These are phyloP conservation scores for Idris sp. DNA, from an alignment of 1,140 invertebrate genomes.

Conservation along the genomic window DNA sequence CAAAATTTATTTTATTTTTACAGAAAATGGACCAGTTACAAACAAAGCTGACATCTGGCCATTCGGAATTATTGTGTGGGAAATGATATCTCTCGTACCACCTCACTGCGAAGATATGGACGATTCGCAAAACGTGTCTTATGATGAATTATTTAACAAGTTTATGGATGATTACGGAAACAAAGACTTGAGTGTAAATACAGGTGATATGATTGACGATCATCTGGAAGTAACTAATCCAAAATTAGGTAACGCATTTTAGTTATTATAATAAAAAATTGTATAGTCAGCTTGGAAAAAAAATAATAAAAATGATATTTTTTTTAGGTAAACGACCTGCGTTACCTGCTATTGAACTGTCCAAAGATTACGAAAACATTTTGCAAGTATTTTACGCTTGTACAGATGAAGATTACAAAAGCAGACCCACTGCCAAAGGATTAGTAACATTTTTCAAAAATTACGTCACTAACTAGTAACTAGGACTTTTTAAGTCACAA, in stretches of 20 bases:
- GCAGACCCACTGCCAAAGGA: slow-evolving; percentile 81
- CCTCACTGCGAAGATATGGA: slow-evolving; percentile 79
- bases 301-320: not conserved
- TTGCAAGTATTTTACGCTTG: slow-evolving; percentile 85
- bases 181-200: slow-evolving; percentile 51
- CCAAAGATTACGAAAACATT: slow-evolving; percentile 81
- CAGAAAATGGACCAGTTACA: slow-evolving; percentile 80
- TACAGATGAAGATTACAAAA: slow-evolving; percentile 81
- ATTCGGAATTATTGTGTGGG: slow-evolving; percentile 87
- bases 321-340: slow-evolving; percentile 82
- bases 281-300: too few species aligned
- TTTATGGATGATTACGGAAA: slow-evolving; percentile 59
- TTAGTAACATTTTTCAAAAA: slow-evolving; percentile 72
- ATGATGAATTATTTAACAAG: slow-evolving; percentile 60
- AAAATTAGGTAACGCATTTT: slow-evolving; percentile 38
- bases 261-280: not conserved
- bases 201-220: slow-evolving; percentile 41
- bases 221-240: slow-evolving; percentile 17
- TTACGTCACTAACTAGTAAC: slow-evolving; percentile 24
- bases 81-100: slow-evolving; percentile 86
- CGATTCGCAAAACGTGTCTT: slow-evolving; percentile 63
- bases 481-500: too few species aligned
- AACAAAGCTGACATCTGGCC: slow-evolving; percentile 89
- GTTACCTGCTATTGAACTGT: slow-evolving; percentile 82
- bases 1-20: slow-evolving; percentile 78